A percentile compares a stretch with the other conserved stretches of the same genome.
Evolutionary conservation across 2,888 invertebrate species (phyloP).

Genomic region (Zaprionus obscuricornis): DNA sequence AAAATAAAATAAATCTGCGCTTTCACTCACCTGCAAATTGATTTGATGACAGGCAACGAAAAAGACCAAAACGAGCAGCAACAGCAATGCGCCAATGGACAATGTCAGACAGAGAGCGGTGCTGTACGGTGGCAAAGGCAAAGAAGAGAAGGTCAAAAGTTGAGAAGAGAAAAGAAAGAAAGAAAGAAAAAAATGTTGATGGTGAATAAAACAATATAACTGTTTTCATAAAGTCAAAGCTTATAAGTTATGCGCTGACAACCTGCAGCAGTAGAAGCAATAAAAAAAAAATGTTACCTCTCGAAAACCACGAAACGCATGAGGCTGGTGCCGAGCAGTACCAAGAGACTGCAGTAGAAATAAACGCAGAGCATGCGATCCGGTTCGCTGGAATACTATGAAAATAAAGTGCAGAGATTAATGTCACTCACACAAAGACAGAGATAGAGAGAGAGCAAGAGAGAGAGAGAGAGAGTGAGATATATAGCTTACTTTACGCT

Average conservation of each 20-base stretch:
- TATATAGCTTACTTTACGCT: constrained; percentile 88
- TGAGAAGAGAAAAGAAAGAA: not conserved
- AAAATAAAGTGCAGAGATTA: constrained; percentile 5
- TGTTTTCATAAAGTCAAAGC: not conserved
- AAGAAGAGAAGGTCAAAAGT: no score
- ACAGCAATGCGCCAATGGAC: constrained; percentile 65
- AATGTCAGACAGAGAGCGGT: constrained; percentile 58
- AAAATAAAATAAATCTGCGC: constrained; percentile 23
- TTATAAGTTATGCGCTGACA: no score
- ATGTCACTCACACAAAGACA: not conserved
- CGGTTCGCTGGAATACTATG: constrained; percentile 90
- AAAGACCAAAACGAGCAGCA: constrained; percentile 77
- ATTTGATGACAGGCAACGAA: constrained; percentile 85
- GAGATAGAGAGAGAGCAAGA: not conserved
- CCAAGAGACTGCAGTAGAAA: constrained; percentile 91
- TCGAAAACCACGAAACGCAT: constrained; percentile 88
- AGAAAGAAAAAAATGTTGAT: not conserved
- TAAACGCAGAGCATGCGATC: constrained; percentile 95
- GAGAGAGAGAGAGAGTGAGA: no score
- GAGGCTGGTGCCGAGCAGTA: constrained; percentile 88
- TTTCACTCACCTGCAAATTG: constrained; percentile 85
- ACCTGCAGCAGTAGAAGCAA: not conserved
- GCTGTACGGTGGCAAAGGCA: constrained; percentile 40
- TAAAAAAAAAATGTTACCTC: constrained; percentile 84
- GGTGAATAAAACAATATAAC: not conserved